Base-by-base conservation (phyloP, 92 coral and sea anemone genomes). In the Virgularia gustaviana region DNA sequence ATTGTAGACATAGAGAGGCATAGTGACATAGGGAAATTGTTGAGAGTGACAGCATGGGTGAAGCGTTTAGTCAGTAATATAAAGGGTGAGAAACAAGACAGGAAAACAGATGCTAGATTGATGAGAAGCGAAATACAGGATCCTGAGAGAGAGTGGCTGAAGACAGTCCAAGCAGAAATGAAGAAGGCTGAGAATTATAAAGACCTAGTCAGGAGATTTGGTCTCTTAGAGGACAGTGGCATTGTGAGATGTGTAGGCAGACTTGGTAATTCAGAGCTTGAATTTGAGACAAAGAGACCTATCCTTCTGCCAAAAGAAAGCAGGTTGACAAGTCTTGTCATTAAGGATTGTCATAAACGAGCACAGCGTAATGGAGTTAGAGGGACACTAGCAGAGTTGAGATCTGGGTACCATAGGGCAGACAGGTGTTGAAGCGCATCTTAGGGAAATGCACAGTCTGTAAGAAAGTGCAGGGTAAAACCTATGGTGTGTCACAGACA, bases 71-170 rank as follows among this genome's bases (percentile, higher is more conserved):
- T 41, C 24, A 45, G 25, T 19, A 72, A 72, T 41, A 2, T 24
- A 38, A 35, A 41, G n/a, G 65, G 10, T 11, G 4, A 33, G 3
- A 52, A 16, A 8, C 3, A 15, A 15, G 55, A 15, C 55, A 12
- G 28, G 31, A 33, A 52, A 52, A 52, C 30, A n/a, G n/a, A 36
- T n/a, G 78, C 66, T 23, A 43, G n/a, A 67, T 34, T 76, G 56
- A 12, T 10, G 12, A 8, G 49, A 22, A 38, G 25, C 28, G 87
- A 82, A 42, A 32, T 82, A 2, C 30, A 27, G 0, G 75, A 63
- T 23, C 79, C 87, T 27, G 79, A 83, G 57, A 49, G 19, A 27
- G 36, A 54, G 68, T 75, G 76, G 75, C 36, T 81, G 10, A 67
- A 37, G 35, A 18, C 66, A 6, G 74, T 49, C n/a, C 86, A 82